Evolutionary conservation across 2,113 vertebrate species (phyloP).

Genomic region (Gymnorhina tibicen): DNA sequence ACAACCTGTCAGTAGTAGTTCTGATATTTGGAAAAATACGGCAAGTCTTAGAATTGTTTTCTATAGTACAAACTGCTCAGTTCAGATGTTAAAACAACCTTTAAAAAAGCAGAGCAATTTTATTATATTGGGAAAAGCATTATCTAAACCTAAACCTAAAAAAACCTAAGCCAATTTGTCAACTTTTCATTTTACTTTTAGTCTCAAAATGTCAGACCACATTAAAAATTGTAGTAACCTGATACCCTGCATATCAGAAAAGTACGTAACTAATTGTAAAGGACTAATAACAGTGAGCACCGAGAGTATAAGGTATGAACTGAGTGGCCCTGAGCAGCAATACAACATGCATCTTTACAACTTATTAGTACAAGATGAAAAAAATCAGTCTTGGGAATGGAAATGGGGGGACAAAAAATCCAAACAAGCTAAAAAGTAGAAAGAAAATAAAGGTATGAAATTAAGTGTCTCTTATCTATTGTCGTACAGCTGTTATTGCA

Average conservation of each 20-base stretch:
- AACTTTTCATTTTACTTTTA: background rate
- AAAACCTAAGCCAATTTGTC: background rate
- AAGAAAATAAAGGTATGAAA: background rate
- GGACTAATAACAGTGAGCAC: background rate
- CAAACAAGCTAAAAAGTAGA: background rate
- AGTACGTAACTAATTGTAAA: background rate
- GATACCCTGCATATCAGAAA: background rate
- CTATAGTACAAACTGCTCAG: background rate
- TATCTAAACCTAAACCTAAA: background rate
- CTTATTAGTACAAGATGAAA: background rate
- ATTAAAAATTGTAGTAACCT: background rate
- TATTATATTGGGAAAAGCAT: background rate
- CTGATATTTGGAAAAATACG: background rate
- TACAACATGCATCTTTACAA: background rate
- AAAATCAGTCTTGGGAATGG: background rate
- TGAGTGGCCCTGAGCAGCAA: background rate
- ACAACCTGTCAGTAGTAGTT: background rate
- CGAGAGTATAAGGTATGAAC: background rate
- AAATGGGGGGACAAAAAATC: background rate
- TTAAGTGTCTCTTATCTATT: background rate
- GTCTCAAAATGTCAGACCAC: background rate
- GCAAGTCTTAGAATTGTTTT: background rate
- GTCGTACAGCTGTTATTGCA: background rate
- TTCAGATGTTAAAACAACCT: background rate
- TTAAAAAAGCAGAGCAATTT: background rate